Conservation (phyloP, 2,888 invertebrate genomes). For the Folsomia manolachei region DNA sequence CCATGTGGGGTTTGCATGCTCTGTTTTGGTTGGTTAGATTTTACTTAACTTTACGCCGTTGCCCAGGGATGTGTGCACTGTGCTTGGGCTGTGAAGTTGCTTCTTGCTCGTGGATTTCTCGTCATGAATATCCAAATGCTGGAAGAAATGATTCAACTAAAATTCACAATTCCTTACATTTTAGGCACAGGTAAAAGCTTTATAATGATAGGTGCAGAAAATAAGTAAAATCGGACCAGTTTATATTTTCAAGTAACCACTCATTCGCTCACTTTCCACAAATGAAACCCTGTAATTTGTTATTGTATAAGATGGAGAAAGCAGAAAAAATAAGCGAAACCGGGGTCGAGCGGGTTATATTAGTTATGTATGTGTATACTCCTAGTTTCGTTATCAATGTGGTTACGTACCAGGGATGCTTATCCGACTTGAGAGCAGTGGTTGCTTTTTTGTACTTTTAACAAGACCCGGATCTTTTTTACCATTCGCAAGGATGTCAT, state of each 20-base stretch:
- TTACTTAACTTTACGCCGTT: not conserved
- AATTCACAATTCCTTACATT: not conserved
- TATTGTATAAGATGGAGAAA: too few relatives aligned
- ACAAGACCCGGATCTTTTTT: not conserved
- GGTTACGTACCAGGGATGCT: not conserved
- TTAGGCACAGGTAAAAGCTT: not conserved
- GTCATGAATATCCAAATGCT: too few relatives aligned
- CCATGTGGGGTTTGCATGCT: constrained; percentile 8
- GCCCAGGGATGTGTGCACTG: not conserved
- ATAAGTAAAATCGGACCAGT: too few relatives aligned
- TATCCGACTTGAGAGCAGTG: not conserved
- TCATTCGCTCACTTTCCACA: too few relatives aligned
- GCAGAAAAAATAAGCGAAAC: too few relatives aligned
- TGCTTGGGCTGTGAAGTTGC: not conserved
- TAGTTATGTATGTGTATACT: not conserved
- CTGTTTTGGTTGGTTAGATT: not conserved
- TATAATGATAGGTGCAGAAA: too few relatives aligned
- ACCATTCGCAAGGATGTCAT: not conserved
- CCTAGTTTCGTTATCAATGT: not conserved
- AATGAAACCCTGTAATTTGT: too few relatives aligned
- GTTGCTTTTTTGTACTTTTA: not conserved
- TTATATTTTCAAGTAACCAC: too few relatives aligned
- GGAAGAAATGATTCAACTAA: too few relatives aligned
- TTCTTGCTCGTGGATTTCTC: too few relatives aligned
- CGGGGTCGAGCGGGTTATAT: too few relatives aligned